Evolutionary conservation across 37 sponge, comb jelly and placozoan genomes (phyloP).

Genomic region (Bolinopsis microptera): DNA sequence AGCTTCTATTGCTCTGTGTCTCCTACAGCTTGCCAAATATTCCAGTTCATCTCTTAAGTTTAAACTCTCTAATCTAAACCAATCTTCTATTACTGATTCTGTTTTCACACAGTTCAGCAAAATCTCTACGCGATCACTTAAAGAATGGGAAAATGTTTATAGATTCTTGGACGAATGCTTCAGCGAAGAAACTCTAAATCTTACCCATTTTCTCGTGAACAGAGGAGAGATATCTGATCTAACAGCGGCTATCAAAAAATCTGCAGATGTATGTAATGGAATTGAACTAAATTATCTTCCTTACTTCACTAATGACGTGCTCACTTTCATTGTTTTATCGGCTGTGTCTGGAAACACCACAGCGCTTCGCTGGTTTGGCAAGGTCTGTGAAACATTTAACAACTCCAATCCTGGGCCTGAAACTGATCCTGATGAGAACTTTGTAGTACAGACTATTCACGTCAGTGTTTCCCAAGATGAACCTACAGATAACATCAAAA

Average conservation of each 20-base stretch:
- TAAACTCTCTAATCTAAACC: not conserved
- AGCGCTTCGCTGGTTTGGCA: not conserved
- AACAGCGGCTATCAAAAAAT: not conserved
- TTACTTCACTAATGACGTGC: not conserved
- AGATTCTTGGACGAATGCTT: not conserved
- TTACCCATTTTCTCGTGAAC: not conserved
- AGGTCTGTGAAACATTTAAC: not conserved
- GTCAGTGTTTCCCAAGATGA: too few relatives aligned
- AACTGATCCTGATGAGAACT: not conserved
- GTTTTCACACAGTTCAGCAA: not conserved
- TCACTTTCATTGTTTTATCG: not conserved
- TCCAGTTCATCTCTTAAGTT: not conserved
- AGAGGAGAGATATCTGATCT: not conserved
- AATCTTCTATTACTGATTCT: not conserved
- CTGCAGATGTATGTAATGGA: not conserved
- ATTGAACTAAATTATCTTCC: not conserved
- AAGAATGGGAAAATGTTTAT: conserved; percentile 4
- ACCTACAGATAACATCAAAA: too few relatives aligned
- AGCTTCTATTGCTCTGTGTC: not conserved
- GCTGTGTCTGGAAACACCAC: not conserved
- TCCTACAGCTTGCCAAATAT: conserved; percentile 28
- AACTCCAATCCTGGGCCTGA: not conserved
- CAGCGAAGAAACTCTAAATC: not conserved
- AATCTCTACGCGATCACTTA: not conserved
- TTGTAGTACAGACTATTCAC: too few relatives aligned